Base-by-base conservation (phyloP, 2,113 vertebrate species). In the Dicrurus megarhynchus region DNA sequence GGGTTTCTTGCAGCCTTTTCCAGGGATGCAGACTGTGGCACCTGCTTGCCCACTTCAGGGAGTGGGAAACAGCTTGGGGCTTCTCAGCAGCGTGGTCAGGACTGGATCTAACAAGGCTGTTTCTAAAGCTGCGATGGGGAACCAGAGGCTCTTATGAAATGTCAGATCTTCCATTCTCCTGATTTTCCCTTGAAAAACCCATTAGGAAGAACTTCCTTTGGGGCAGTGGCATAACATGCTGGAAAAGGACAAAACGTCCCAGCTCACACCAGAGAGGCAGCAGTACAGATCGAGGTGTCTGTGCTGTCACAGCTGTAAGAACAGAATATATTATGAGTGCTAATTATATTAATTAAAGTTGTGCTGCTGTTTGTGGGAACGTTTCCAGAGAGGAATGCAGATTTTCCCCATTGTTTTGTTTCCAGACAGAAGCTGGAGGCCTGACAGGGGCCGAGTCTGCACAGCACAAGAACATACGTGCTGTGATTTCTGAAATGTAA, bases 311-410 rank as follows among this genome's bases (percentile, higher is more conserved):
- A 97, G 91, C 89, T 96, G 94, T 77, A 92, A 88, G 91, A 92
- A 86, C 56, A 90, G 83, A 87, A 84, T 60, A 39, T 30, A 63
- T 83, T 93, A 89, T 33, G 56, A 80, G 65, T 16, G n/a, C 46
- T 96, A 92, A 96, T 97, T 96, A 85, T 57, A 79, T 95, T 90
- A 95, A 97, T 97, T 93, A 91, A 69, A 91, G 28, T 86, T 93
- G 92, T 46, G 33, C 71, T 91, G 86, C 84, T 93, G 68, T 93
- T 95, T 84, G 65, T 74, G 85, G 75, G 92, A 84, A 70, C 4
- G 1, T 63, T 91, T 95, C 83, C 67, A 79, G 61, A 44, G 57
- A 68, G 52, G 92, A 96, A 97, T 95, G 87, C 79, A 70, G 90
- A 91, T 94, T 95, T 93, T 33, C 11, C 39, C 44, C 53, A 90